These are phyloP conservation scores for Octodon degus DNA, from an alignment of 2,113 vertebrate species.

Conservation along the genomic window DNA sequence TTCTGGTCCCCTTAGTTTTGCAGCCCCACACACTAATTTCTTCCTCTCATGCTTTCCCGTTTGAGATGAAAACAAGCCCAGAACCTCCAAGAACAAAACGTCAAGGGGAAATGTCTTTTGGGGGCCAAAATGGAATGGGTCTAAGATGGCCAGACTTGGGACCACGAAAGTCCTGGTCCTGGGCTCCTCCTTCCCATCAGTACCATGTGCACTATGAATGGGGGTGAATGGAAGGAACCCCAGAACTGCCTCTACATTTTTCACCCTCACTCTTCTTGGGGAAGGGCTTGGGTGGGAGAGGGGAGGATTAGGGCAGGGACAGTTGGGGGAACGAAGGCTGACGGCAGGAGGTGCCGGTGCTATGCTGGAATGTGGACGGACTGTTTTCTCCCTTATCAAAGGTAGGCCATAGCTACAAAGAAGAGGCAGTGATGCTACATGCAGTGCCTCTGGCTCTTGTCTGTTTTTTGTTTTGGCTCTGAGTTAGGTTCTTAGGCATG, in stretches of 20 bases:
- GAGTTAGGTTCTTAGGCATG: background rate
- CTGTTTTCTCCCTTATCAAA: background rate
- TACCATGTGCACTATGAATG: background rate
- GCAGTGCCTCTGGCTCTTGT: background rate
- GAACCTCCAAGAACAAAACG: background rate
- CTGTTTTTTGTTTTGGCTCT: background rate
- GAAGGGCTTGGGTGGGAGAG: background rate
- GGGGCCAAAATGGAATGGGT: background rate
- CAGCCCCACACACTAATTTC: background rate
- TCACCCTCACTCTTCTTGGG: background rate
- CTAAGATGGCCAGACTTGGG: background rate
- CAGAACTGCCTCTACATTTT: background rate
- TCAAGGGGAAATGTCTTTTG: background rate
- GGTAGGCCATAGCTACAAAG: background rate
- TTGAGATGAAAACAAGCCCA: background rate
- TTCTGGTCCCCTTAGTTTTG: background rate
- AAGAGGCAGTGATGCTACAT: background rate
- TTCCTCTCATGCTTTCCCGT: background rate
- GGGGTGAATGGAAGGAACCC: background rate
- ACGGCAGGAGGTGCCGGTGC: background rate
- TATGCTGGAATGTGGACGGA: background rate
- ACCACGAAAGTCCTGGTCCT: background rate
- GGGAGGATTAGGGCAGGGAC: background rate
- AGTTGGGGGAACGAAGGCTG: background rate
- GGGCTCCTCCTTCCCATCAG: background rate